Evolutionary conservation across 1,140 invertebrate genomes (phyloP).

Genomic region (Leptinotarsa texana): DNA sequence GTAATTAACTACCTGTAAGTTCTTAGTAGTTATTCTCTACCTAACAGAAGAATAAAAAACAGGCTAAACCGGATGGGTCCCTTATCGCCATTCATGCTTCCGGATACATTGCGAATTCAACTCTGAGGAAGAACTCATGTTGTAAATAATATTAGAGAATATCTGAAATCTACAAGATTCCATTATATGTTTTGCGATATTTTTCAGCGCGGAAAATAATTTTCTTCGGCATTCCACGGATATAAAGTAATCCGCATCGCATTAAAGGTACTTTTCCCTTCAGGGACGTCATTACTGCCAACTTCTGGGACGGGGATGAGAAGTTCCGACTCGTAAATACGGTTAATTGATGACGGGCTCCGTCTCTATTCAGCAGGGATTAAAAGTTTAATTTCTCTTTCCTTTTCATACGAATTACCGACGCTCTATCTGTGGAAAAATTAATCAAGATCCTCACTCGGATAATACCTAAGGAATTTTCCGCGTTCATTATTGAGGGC

Average conservation of each 20-base stretch:
- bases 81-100: no score
- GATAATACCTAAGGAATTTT: background rate
- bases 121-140: no score
- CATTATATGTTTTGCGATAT: no score
- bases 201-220: no score
- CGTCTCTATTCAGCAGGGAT: background rate
- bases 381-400: background rate
- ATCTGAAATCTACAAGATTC: no score
- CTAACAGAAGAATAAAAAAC: no score
- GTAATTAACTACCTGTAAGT: no score
- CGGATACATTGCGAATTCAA: no score
- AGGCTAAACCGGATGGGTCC: no score
- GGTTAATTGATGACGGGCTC: constrained; percentile 1
- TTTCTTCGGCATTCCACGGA: no score
- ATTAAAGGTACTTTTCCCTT: background rate
- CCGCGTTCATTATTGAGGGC: constrained; percentile 1
- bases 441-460: background rate
- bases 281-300: background rate
- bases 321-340: background rate
- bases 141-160: no score
- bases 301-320: background rate
- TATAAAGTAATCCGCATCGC: background rate
- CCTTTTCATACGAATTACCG: background rate
- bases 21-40: no score
- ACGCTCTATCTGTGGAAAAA: constrained; percentile 3